These are phyloP conservation scores for Scomber scombrus DNA, from an alignment of 2,113 vertebrate genomes.

Conservation along the genomic window DNA sequence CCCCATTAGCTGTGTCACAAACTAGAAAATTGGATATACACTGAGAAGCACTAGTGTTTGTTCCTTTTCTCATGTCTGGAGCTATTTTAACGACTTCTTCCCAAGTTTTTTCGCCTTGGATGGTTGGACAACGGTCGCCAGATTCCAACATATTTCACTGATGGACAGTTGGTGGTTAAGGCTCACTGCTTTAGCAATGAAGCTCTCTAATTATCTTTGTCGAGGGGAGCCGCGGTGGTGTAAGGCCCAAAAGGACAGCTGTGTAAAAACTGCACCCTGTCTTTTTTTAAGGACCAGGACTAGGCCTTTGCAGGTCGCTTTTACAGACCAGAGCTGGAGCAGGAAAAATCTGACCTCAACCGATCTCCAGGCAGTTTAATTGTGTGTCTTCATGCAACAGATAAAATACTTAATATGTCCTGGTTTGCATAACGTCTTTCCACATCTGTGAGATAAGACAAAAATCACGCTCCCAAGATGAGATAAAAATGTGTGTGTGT, in stretches of 20 bases:
- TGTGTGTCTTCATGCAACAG: constrained; percentile 2
- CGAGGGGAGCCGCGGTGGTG: constrained; percentile 19
- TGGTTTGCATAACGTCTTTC: neutral
- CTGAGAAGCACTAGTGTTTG: too few species aligned
- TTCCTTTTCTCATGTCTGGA: constrained; percentile 4
- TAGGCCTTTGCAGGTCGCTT: constrained; percentile 26
- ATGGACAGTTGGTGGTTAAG: constrained; percentile 45
- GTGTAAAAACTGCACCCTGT: constrained; percentile 51
- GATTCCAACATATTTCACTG: constrained; percentile 19
- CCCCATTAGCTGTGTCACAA: constrained; percentile 9
- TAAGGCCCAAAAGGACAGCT: constrained; percentile 36
- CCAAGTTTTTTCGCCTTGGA: constrained; percentile 6
- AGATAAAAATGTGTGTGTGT: constrained; percentile 17
- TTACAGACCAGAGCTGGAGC: neutral
- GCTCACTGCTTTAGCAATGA: constrained; percentile 9
- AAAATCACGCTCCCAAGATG: neutral
- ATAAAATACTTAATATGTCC: neutral
- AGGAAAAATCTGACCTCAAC: constrained; percentile 35
- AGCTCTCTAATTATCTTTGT: constrained; percentile 64
- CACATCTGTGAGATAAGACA: constrained; percentile 20
- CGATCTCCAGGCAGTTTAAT: constrained; percentile 19
- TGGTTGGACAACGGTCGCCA: constrained; percentile 6
- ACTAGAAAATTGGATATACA: too few species aligned
- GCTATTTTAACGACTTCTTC: constrained; percentile 31
- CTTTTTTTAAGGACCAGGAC: constrained; percentile 43